Base-by-base conservation (phyloP, 1,140 invertebrate species). In the Radopholus similis region DNA sequence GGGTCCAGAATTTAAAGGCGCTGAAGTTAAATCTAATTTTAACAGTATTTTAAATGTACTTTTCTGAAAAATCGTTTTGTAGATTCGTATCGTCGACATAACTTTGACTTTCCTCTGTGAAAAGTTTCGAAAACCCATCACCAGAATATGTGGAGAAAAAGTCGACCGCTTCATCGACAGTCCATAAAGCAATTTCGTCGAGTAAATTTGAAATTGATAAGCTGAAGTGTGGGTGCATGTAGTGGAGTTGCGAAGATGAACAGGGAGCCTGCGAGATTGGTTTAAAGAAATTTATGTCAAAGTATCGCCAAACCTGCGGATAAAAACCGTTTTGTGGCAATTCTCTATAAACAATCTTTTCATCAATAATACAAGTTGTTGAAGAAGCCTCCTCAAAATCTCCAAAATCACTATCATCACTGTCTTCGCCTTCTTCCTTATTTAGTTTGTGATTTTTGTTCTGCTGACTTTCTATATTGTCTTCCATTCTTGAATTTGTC, bases 11-110 rank as follows among this genome's bases (percentile, higher is more conserved):
- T 21, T 56, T n/a, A 5, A 73, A 11, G 3, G 56, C 44, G 3
- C 75, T 76, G 42, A 68, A 73, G 53, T 60, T 18, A 37, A 2
- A n/a, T n/a, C n/a, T n/a, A n/a, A n/a, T n/a, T n/a, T n/a, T n/a
- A n/a, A n/a, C n/a, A n/a, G n/a, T n/a, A n/a, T n/a, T n/a, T n/a
- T n/a, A n/a, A n/a, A n/a, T n/a, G n/a, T n/a, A n/a, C n/a, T n/a
- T n/a, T n/a, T n/a, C n/a, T n/a, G n/a, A n/a, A n/a, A n/a, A n/a
- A n/a, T n/a, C n/a, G n/a, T n/a, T n/a, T n/a, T n/a, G n/a, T n/a
- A n/a, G n/a, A n/a, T n/a, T n/a, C n/a, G n/a, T n/a, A n/a, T n/a
- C n/a, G n/a, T n/a, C n/a, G n/a, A n/a, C n/a, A n/a, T n/a, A n/a
- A n/a, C n/a, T n/a, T n/a, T n/a, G n/a, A n/a, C n/a, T n/a, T n/a